A percentile compares a stretch with the other conserved stretches of the same genome.
Evolutionary conservation across 2,888 invertebrate species (phyloP).

Genomic region (Parnassius mnemosyne): DNA sequence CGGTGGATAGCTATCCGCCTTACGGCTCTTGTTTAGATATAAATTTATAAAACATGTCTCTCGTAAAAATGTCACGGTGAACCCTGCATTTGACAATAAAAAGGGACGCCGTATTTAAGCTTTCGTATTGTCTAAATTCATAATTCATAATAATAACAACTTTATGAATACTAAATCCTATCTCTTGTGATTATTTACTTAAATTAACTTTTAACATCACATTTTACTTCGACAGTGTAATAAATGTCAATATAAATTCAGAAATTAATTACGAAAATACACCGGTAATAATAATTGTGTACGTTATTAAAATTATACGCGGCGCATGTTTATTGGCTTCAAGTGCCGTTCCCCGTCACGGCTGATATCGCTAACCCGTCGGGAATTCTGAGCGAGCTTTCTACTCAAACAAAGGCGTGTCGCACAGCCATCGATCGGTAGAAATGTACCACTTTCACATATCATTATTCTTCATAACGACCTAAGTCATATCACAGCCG

Average conservation of each 20-base stretch:
- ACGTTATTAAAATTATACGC: no score
- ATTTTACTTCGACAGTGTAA: no score
- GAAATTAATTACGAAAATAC: no score
- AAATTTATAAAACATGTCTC: neutral
- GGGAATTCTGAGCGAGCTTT: conserved; percentile 27
- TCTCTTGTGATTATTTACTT: no score
- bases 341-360: conserved; percentile 1
- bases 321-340: conserved; percentile 5
- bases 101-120: neutral
- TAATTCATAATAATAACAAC: no score
- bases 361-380: conserved; percentile 1
- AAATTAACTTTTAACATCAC: no score
- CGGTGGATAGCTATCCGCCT: neutral
- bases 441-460: conserved; percentile 45
- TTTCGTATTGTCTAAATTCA: no score
- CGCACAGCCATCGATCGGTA: conserved; percentile 27
- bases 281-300: no score
- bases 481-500: conserved; percentile 26
- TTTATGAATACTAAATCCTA: no score
- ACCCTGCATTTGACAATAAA: neutral
- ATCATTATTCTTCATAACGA: conserved; percentile 45
- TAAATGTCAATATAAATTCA: no score
- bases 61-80: neutral
- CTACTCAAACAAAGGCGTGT: conserved; percentile 33
- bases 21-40: neutral